phyloP scores from a whole-genome alignment of 2,888 invertebrate genomes.

The Bimastos eiseni region DNA sequence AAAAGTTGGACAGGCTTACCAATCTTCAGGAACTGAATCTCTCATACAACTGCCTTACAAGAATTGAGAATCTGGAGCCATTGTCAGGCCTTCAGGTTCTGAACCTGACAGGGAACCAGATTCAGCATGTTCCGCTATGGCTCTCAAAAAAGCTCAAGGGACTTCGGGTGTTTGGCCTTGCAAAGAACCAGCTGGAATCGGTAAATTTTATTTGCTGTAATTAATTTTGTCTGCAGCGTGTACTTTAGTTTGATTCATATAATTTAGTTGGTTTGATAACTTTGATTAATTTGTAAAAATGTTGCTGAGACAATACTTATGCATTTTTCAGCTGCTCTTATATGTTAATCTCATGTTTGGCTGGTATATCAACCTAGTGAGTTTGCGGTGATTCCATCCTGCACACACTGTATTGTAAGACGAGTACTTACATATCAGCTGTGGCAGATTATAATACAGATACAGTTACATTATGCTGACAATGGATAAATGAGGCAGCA shows the following conservation, averaged over 20 bases:
- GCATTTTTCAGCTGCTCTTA: background rate
- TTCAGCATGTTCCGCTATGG: constrained; percentile 58
- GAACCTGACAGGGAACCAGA: constrained; percentile 56
- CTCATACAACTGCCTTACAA: constrained; percentile 53
- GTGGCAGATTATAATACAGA: too few relatives aligned
- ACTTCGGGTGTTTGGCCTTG: constrained; percentile 53
- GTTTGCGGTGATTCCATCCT: too few relatives aligned
- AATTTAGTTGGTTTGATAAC: background rate
- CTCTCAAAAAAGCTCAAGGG: constrained; percentile 55
- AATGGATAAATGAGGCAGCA: background rate
- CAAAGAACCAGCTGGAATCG: constrained; percentile 55
- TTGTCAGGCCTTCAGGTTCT: constrained; percentile 53
- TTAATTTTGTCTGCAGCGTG: background rate
- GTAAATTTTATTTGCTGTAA: constrained; percentile 48
- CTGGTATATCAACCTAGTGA: background rate
- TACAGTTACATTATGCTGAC: background rate
- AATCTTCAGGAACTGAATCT: constrained; percentile 57
- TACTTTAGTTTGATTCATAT: background rate
- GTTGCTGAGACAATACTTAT: background rate
- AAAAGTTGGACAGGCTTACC: constrained; percentile 55
- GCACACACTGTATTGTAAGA: too few relatives aligned
- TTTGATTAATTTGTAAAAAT: background rate
- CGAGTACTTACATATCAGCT: too few relatives aligned
- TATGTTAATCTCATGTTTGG: background rate
- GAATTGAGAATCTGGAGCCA: constrained; percentile 56